Conservation (phyloP, 37 sponge, comb jelly and placozoan species). For the Petrosia ficiformis region DNA sequence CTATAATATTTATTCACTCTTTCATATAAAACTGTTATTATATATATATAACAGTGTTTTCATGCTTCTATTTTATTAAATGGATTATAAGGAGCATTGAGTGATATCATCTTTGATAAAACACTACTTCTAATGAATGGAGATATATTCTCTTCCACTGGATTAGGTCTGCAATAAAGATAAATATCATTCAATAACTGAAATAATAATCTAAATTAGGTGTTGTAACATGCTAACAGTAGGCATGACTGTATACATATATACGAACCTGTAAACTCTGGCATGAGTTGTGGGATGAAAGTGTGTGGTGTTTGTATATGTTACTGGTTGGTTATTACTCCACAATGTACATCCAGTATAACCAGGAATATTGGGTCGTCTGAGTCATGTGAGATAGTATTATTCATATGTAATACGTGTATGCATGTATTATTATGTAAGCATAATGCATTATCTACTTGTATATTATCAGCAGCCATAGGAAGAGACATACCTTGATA, state of each 20-base stretch:
- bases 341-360: slow-evolving; percentile 63
- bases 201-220: neutral
- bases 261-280: neutral
- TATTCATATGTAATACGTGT: no score
- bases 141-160: slow-evolving; percentile 51
- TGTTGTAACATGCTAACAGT: neutral
- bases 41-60: no score
- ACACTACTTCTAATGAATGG: slow-evolving; percentile 61
- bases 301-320: slow-evolving; percentile 11
- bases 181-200: neutral
- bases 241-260: neutral
- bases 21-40: no score
- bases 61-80: slow-evolving; percentile 77
- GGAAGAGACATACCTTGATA: slow-evolving; percentile 13
- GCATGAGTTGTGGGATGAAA: slow-evolving; percentile 22
- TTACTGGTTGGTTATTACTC: slow-evolving; percentile 25
- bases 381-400: no score
- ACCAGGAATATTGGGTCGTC: slow-evolving; percentile 71
- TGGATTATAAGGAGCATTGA: slow-evolving; percentile 69
- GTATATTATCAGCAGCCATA: no score
- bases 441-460: no score
- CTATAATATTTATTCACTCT: no score
- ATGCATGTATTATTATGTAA: no score
- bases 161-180: slow-evolving; percentile 55
- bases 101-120: slow-evolving; percentile 70